Evolutionary conservation across 1,140 invertebrate genomes (phyloP), one percentile per base, ranked within the genome.

Genomic region (Ruditapes philippinarum): DNA sequence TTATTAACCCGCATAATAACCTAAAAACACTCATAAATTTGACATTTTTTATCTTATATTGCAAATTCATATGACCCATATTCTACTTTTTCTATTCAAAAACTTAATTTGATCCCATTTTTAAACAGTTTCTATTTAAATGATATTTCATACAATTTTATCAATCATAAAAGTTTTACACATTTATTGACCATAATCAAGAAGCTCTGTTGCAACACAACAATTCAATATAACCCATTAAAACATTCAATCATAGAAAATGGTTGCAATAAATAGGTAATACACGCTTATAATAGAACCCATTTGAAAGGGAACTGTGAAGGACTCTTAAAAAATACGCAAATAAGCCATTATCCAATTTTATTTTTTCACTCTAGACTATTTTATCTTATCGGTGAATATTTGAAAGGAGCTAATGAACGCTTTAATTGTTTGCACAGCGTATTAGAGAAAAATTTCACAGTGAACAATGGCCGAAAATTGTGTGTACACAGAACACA

Each of bases 321-420:
- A 70, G 33, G 1, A 36, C 31, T 22, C 33, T 17, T 28, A 1
- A 36, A 70, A 36, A 17, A 25, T 7, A 19, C 65, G 36, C 33
- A 70, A 70, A 70, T 38, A 38, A 36, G 12, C 65, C 33, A 73
- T 84, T 57, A 73, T 84, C 49, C 51, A 78, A 31, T 40, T 33
- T 51, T 78, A 31, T 40, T 33, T 51, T 78, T 78, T 38, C 12
- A 42, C 36, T 11, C 19, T 17, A n/a, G 38, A 68, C 40, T 73
- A 84, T 68, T 73, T 84, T 74, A 84, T 73, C 68, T 84, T 84
- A 84, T 84, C 82, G 33, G 28, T 3, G 65, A 42, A 33, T 68
- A 73, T 84, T 84, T 84, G 38, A 65, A 83, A 65, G 45, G 19
- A n/a, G 42, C 68, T 84, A 84, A 84, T 84, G 62, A 70, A 40